Evolutionary conservation across 1,140 invertebrate species (phyloP).

Genomic region (Caenorhabditis latens): DNA sequence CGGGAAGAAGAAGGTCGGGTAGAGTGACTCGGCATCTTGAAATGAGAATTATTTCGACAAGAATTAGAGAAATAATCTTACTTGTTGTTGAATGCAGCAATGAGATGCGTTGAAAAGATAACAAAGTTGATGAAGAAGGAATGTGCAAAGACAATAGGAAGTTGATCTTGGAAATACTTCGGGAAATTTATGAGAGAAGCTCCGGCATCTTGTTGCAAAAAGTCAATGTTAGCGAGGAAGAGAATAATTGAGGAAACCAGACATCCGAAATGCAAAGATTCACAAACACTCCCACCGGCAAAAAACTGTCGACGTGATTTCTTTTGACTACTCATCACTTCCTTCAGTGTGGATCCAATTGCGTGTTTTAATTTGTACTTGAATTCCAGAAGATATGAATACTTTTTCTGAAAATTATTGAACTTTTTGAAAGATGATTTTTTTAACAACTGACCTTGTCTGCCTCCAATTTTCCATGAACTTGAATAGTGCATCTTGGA

Average conservation of each 20-base stretch:
- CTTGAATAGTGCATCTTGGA: constrained; percentile 35
- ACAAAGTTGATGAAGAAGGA: neutral
- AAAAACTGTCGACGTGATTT: constrained; percentile 38
- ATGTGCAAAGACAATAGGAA: neutral
- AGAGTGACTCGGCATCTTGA: constrained; percentile 42
- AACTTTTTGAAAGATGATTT: neutral
- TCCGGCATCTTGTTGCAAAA: constrained; percentile 39
- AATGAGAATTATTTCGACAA: neutral
- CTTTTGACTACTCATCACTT: neutral
- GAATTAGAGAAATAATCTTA: neutral
- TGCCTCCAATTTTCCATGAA: constrained; percentile 41
- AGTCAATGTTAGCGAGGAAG: constrained; percentile 45
- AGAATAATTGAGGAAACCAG: constrained; percentile 1
- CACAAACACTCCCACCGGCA: constrained; percentile 32
- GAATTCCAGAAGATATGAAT: constrained; percentile 38
- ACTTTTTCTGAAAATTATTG: neutral
- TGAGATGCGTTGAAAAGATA: constrained; percentile 6
- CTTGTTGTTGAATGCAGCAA: constrained; percentile 37
- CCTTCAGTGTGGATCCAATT: neutral
- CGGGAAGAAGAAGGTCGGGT: constrained; percentile 36
- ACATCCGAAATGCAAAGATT: neutral
- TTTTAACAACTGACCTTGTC: constrained; percentile 33
- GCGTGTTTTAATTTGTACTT: constrained; percentile 48
- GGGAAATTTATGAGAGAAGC: constrained; percentile 6
- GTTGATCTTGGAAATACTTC: neutral